phyloP scores from a whole-genome alignment of 2,888 invertebrate species.

The Blomia tropicalis region DNA sequence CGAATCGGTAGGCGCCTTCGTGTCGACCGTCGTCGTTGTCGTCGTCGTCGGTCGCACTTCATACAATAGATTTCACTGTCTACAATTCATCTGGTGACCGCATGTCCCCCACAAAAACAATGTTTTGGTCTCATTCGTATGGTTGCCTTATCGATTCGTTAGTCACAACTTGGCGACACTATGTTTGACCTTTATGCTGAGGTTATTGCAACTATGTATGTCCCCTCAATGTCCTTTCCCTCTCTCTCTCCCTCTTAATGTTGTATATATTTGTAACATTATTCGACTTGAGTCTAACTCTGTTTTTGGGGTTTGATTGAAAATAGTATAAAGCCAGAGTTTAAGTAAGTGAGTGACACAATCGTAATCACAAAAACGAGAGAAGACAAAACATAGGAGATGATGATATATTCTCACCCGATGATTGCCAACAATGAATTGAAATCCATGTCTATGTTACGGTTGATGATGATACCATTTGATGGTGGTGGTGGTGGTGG shows the following conservation, averaged over 20 bases:
- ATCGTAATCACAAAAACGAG: too few species aligned
- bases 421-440: too few species aligned
- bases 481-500: not conserved
- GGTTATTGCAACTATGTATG: slow-evolving; percentile 11
- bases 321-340: too few species aligned
- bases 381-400: too few species aligned
- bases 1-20: slow-evolving; percentile 9
- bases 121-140: too few species aligned
- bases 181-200: slow-evolving; percentile 4
- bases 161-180: slow-evolving; percentile 8
- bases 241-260: not conserved
- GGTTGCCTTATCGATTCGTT: slow-evolving; percentile 16
- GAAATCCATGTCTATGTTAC: too few species aligned
- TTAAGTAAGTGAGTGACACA: too few species aligned
- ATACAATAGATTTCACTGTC: not conserved
- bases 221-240: not conserved
- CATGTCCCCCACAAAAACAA: slow-evolving; percentile 20
- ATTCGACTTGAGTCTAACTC: too few species aligned
- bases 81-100: slow-evolving; percentile 23
- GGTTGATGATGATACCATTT: not conserved
- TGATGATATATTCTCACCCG: too few species aligned
- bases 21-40: not conserved
- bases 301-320: too few species aligned
- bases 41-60: too few species aligned
- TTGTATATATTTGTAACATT: too few species aligned